phyloP scores from a whole-genome alignment of 2,888 invertebrate species.

The Coremacera marginata region DNA sequence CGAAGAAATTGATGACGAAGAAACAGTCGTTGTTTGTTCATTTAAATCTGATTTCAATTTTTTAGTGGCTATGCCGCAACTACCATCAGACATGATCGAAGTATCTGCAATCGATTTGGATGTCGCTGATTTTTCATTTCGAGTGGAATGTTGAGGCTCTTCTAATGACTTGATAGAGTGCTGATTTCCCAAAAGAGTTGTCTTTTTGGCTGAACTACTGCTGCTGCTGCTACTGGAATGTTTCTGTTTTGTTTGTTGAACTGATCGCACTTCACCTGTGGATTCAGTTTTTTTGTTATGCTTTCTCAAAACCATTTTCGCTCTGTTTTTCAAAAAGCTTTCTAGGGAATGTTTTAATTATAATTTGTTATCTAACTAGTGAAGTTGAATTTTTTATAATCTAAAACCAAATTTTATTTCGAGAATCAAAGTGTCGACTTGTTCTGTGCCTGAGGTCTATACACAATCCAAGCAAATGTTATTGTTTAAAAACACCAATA shows the following conservation, averaged over 20 bases:
- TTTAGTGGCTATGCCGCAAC: background rate
- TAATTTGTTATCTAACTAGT: too few species aligned
- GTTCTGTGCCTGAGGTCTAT: background rate
- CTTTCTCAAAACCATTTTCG: constrained; percentile 65
- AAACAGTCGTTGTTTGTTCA: background rate
- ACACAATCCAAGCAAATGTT: too few species aligned
- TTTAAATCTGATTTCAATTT: background rate
- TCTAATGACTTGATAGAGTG: background rate
- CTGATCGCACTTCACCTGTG: constrained; percentile 48
- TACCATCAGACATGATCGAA: background rate
- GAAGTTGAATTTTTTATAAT: constrained; percentile 17
- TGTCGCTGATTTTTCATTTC: background rate
- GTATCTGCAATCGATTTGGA: background rate
- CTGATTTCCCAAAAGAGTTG: constrained; percentile 12
- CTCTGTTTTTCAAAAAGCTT: too few species aligned
- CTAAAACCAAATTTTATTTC: constrained; percentile 13
- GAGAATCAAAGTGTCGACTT: constrained; percentile 26
- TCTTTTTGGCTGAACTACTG: constrained; percentile 48
- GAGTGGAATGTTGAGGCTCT: background rate
- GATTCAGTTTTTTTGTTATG: constrained; percentile 56
- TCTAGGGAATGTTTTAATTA: too few species aligned
- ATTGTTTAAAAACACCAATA: too few species aligned
- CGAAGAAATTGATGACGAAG: background rate
- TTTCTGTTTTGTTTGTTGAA: constrained; percentile 42
- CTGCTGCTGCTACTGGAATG: constrained; percentile 47